These are phyloP conservation scores for Ophthalmolycus amberensis DNA, from an alignment of 2,113 vertebrate genomes.

Conservation along the genomic window DNA sequence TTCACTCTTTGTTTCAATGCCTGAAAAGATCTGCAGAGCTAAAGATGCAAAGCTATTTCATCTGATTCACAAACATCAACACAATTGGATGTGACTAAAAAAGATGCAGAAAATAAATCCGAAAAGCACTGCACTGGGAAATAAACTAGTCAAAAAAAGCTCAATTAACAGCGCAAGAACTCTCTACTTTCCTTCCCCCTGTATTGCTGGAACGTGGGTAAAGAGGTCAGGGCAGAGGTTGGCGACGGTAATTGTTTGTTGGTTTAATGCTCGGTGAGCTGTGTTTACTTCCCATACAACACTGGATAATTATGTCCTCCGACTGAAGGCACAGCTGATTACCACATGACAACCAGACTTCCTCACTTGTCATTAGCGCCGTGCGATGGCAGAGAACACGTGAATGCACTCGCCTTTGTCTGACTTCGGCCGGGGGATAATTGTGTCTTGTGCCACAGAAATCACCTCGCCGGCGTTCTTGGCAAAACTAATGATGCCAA, in stretches of 20 bases:
- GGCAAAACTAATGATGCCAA: conserved; percentile 85
- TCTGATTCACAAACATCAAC: conserved; percentile 15
- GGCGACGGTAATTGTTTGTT: conserved; percentile 66
- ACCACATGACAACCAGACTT: conserved; percentile 84
- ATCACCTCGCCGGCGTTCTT: conserved; percentile 84
- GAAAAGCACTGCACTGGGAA: conserved; percentile 10
- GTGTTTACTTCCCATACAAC: conserved; percentile 86
- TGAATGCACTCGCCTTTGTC: conserved; percentile 92
- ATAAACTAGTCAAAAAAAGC: neutral
- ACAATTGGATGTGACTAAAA: conserved; percentile 13
- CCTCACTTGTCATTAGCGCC: conserved; percentile 90
- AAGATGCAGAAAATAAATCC: neutral
- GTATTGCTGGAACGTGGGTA: conserved; percentile 24
- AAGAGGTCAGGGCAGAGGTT: conserved; percentile 42
- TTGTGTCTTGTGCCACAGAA: conserved; percentile 92
- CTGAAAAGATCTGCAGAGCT: conserved; percentile 41
- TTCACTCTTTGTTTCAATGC: conserved; percentile 65
- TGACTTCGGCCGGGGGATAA: conserved; percentile 90
- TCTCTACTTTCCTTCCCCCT: neutral
- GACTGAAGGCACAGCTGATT: conserved; percentile 93
- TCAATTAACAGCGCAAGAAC: conserved; percentile 9
- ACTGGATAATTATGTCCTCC: conserved; percentile 92
- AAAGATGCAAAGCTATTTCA: conserved; percentile 24
- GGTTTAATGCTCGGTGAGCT: conserved; percentile 64
- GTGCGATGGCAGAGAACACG: conserved; percentile 86